Percentiles rank a stretch among this genome's conserved stretches.
phyloP scores from a whole-genome alignment of 2,888 invertebrate genomes.

The Achlya flavicornis region DNA sequence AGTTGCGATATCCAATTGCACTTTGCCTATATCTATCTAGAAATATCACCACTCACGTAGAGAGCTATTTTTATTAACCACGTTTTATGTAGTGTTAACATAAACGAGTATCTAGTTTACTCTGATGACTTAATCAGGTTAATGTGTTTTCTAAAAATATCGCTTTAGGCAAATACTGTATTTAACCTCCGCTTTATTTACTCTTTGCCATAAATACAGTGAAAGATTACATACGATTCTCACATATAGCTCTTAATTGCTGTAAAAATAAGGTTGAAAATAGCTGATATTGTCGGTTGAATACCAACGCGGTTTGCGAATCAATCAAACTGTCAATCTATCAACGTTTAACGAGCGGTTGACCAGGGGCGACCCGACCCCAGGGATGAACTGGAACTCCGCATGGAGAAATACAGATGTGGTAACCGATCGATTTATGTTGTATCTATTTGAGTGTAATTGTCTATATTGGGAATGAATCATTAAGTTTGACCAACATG shows the following conservation, averaged over 20 bases:
- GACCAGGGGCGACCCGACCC: constrained; percentile 29
- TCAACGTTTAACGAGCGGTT: constrained; percentile 23
- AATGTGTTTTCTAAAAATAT: background rate
- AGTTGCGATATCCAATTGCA: background rate
- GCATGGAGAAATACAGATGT: constrained; percentile 16
- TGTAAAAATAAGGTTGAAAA: background rate
- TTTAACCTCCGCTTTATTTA: background rate
- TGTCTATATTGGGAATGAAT: no score
- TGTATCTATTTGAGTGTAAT: no score
- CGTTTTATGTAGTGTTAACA: background rate
- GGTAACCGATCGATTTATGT: background rate
- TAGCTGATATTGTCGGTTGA: constrained; percentile 25
- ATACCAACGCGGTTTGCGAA: constrained; percentile 33
- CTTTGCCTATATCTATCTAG: background rate
- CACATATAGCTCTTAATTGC: background rate
- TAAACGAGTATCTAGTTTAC: background rate
- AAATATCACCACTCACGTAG: background rate
- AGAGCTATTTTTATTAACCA: background rate
- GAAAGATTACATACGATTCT: background rate
- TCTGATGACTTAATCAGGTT: background rate
- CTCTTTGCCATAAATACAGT: background rate
- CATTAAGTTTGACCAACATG: no score
- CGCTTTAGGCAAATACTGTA: background rate
- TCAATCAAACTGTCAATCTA: constrained; percentile 49
- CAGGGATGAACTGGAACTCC: constrained; percentile 22